A percentile compares a stretch with the other conserved stretches of the same genome.
Evolutionary conservation across 2,113 vertebrate genomes (phyloP).

Genomic region (Ranitomeya variabilis): DNA sequence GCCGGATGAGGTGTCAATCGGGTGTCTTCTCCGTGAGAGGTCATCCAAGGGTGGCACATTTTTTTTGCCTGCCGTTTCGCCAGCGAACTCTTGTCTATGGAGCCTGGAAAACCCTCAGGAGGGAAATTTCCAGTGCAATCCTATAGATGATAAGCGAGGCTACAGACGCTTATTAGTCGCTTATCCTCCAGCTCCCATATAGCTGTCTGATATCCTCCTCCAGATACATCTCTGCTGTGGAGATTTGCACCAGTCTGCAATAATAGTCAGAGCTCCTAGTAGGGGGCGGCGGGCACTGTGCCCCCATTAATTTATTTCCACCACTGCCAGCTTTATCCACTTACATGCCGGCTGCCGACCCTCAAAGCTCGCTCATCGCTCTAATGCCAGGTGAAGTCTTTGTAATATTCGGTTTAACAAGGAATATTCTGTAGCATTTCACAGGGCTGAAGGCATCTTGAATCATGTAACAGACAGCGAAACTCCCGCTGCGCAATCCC

Average conservation of each 20-base stretch:
- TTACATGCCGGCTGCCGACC: background rate
- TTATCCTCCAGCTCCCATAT: background rate
- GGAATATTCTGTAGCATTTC: conserved; percentile 4
- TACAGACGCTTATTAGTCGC: background rate
- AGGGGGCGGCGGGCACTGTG: background rate
- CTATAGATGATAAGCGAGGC: background rate
- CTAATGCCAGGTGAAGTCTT: background rate
- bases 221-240: background rate
- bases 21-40: background rate
- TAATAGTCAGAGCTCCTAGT: background rate
- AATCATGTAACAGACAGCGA: conserved; percentile 11
- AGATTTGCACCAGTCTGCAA: background rate
- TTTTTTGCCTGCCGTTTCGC: background rate
- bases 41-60: background rate
- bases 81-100: background rate
- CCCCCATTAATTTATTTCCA: background rate
- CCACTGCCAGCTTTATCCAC: background rate
- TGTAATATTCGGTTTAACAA: conserved; percentile 2
- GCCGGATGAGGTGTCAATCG: background rate
- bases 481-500: conserved; percentile 1
- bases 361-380: background rate
- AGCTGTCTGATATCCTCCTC: too few species aligned
- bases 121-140: background rate
- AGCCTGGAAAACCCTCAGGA: background rate
- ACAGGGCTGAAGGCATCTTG: conserved; percentile 18